Conservation (phyloP, 2,797 vertebrate species). For the Poecilia wingei region DNA sequence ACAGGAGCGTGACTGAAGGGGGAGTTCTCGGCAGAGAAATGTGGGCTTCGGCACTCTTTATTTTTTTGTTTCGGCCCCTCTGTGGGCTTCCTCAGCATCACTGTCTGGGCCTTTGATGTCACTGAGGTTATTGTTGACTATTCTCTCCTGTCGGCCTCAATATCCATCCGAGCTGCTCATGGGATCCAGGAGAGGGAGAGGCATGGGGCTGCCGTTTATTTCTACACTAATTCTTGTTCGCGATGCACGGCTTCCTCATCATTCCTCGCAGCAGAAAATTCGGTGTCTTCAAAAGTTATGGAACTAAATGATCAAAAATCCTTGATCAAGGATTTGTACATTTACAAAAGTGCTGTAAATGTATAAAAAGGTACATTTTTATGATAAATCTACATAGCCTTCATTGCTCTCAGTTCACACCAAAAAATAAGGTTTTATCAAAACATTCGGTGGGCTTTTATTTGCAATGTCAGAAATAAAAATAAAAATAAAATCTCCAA, state of each 20-base stretch:
- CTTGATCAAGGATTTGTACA: too few species aligned
- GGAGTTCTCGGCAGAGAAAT: conserved; percentile 54
- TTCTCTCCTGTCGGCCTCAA: conserved; percentile 72
- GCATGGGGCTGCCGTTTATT: conserved; percentile 77
- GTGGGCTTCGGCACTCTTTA: conserved; percentile 70
- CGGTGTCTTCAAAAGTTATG: conserved; percentile 77
- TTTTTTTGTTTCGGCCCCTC: conserved; percentile 69
- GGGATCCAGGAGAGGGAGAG: conserved; percentile 56
- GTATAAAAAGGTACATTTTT: conserved; percentile 25
- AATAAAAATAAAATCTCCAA: not conserved
- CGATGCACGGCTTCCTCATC: conserved; percentile 86
- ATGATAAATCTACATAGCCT: conserved; percentile 1
- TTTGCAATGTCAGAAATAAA: not conserved
- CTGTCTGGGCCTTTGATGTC: conserved; percentile 81
- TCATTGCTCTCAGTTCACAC: conserved; percentile 4
- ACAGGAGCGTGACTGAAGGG: conserved; percentile 36
- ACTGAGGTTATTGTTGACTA: conserved; percentile 82
- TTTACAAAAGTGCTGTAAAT: conserved; percentile 6
- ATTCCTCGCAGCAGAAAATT: conserved; percentile 83
- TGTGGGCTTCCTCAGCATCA: conserved; percentile 72
- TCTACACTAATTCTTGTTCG: conserved; percentile 84
- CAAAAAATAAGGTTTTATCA: not conserved
- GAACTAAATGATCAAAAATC: conserved; percentile 43
- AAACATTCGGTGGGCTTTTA: not conserved
- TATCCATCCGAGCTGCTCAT: conserved; percentile 71